Percentiles rank a stretch among this genome's conserved stretches.
Conservation (phyloP, 2,113 vertebrate genomes). For the Cyprinodon brontotheroides region DNA sequence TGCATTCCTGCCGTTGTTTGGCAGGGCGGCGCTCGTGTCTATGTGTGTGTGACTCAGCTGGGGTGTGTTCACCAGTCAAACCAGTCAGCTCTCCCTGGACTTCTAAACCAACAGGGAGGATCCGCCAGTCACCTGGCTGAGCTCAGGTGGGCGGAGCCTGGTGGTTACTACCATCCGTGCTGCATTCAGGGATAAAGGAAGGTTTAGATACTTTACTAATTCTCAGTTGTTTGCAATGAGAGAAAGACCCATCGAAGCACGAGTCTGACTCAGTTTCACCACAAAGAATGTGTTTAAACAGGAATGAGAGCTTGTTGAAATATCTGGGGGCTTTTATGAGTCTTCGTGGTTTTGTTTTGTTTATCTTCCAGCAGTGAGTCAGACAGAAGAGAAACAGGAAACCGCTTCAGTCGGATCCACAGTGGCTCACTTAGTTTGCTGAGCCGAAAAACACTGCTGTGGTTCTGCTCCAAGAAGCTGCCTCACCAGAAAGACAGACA, state of each 20-base stretch:
- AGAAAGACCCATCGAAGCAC: too few species aligned
- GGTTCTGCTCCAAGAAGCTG: neutral
- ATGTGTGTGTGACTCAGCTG: constrained; percentile 38
- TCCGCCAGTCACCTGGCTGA: too few species aligned
- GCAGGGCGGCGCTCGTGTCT: neutral
- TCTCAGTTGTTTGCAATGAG: too few species aligned
- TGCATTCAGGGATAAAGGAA: neutral
- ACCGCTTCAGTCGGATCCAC: constrained; percentile 4
- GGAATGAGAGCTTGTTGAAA: neutral
- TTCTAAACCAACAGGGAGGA: neutral
- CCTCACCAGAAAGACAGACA: neutral
- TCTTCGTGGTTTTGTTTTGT: neutral
- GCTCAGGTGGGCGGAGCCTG: neutral
- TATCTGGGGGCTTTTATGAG: neutral
- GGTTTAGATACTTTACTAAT: neutral
- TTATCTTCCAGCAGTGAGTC: constrained; percentile 32
- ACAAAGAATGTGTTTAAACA: too few species aligned
- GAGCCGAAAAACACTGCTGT: neutral
- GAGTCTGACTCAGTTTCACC: too few species aligned
- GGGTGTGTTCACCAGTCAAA: constrained; percentile 41
- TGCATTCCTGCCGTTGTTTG: constrained; percentile 67
- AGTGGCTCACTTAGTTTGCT: constrained; percentile 14
- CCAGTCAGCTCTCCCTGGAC: neutral
- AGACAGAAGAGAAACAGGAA: neutral
- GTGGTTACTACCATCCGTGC: neutral